phyloP scores from a whole-genome alignment of 2,888 invertebrate species.

The Agriotes lineatus region DNA sequence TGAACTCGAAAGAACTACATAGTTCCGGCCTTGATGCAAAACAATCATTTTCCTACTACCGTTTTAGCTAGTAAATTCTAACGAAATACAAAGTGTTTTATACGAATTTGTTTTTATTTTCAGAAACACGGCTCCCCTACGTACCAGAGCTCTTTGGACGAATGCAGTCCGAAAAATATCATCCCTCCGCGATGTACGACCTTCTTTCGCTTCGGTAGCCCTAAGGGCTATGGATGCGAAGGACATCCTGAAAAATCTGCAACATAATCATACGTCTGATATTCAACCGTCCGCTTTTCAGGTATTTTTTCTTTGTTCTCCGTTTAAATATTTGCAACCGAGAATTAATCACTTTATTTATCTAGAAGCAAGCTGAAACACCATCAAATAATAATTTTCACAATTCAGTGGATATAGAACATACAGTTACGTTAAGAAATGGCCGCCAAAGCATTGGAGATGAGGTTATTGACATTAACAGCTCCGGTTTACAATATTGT shows the following conservation, averaged over 20 bases:
- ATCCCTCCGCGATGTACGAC: slow-evolving; percentile 54
- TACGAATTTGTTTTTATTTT: neutral
- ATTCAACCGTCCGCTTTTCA: slow-evolving; percentile 16
- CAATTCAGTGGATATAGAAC: slow-evolving; percentile 46
- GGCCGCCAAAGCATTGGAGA: slow-evolving; percentile 47
- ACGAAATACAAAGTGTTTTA: too few relatives aligned
- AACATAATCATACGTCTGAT: slow-evolving; percentile 25
- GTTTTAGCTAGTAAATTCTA: too few relatives aligned
- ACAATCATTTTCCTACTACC: too few relatives aligned
- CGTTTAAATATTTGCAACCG: neutral
- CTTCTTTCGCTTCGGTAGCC: slow-evolving; percentile 57
- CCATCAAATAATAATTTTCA: slow-evolving; percentile 51
- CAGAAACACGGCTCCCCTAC: slow-evolving; percentile 28
- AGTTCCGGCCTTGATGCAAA: neutral
- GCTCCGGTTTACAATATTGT: slow-evolving; percentile 27
- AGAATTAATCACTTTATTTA: slow-evolving; percentile 9
- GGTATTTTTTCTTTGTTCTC: neutral
- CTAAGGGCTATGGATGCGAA: slow-evolving; percentile 56
- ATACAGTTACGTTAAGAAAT: slow-evolving; percentile 50
- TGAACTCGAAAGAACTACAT: neutral
- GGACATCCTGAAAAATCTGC: slow-evolving; percentile 45
- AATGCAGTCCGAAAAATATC: slow-evolving; percentile 59
- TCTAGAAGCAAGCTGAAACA: slow-evolving; percentile 52
- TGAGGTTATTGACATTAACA: slow-evolving; percentile 21
- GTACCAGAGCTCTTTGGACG: slow-evolving; percentile 57